phyloP scores from a whole-genome alignment of 2,113 vertebrate species.

The Strix uralensis region DNA sequence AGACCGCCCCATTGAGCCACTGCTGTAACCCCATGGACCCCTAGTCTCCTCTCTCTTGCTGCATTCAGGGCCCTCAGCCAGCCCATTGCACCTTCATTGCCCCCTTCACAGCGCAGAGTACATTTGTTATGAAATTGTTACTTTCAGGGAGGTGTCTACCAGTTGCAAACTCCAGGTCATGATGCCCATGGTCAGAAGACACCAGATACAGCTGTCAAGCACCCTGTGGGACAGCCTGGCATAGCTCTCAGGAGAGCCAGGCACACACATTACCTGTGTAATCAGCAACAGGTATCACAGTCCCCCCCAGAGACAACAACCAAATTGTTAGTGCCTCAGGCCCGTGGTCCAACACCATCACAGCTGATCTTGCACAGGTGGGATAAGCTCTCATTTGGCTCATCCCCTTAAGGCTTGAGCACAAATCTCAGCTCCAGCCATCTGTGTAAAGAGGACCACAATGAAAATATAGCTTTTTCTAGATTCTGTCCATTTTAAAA shows the following conservation, averaged over 20 bases:
- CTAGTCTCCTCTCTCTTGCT: neutral
- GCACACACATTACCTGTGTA: too few species aligned
- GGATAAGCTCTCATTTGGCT: neutral
- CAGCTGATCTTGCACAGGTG: neutral
- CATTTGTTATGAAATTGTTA: neutral
- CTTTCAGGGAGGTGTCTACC: neutral
- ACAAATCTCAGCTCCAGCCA: neutral
- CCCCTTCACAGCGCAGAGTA: neutral
- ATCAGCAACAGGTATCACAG: neutral
- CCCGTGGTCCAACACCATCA: fast-evolving
- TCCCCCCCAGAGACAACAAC: neutral
- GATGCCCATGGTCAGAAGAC: neutral
- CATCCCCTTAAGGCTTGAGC: neutral
- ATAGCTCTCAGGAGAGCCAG: neutral
- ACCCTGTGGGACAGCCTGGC: neutral
- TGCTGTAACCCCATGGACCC: neutral
- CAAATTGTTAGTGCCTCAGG: neutral
- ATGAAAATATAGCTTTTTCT: neutral
- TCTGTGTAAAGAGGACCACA: neutral
- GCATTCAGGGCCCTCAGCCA: neutral
- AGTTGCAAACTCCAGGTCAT: neutral
- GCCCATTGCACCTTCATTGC: neutral
- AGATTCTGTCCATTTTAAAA: neutral
- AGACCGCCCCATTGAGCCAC: neutral
- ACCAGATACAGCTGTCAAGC: neutral